Evolutionary conservation across 2,888 invertebrate genomes (phyloP).

Genomic region (Cantharis lateralis): DNA sequence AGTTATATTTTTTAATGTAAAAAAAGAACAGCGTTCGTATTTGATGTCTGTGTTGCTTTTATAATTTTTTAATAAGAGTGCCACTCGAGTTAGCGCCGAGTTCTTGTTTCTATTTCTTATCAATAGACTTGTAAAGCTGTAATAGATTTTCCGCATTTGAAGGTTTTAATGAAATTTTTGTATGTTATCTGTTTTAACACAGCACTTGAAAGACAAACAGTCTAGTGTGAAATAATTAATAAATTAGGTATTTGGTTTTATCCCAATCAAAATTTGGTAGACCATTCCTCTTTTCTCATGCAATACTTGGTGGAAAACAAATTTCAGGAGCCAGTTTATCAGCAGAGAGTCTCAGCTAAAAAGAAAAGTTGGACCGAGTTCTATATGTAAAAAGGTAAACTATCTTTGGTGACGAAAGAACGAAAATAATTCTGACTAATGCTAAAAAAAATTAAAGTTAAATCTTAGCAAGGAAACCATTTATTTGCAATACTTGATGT

Average conservation of each 20-base stretch:
- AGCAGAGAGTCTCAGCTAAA: too few species aligned
- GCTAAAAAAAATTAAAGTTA: too few species aligned
- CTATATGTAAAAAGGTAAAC: too few species aligned
- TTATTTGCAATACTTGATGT: too few species aligned
- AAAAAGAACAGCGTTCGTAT: constrained; percentile 31
- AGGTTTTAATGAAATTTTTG: background rate
- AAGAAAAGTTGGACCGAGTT: too few species aligned
- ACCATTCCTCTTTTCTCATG: too few species aligned
- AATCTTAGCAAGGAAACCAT: too few species aligned
- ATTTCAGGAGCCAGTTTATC: too few species aligned
- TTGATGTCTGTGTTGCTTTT: constrained; percentile 29
- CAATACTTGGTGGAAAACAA: too few species aligned
- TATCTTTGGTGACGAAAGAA: too few species aligned
- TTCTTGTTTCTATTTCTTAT: constrained; percentile 29
- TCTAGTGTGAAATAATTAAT: background rate
- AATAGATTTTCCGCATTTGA: constrained; percentile 11
- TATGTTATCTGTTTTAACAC: background rate
- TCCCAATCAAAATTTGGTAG: background rate
- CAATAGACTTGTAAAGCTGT: constrained; percentile 21
- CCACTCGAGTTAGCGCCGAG: constrained; percentile 13
- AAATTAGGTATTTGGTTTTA: background rate
- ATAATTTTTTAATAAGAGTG: constrained; percentile 23
- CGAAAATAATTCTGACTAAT: too few species aligned
- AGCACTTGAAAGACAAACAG: background rate
- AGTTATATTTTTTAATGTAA: constrained; percentile 29